Conservation (phyloP, 2,888 invertebrate species). For the Sesamia inferens region DNA sequence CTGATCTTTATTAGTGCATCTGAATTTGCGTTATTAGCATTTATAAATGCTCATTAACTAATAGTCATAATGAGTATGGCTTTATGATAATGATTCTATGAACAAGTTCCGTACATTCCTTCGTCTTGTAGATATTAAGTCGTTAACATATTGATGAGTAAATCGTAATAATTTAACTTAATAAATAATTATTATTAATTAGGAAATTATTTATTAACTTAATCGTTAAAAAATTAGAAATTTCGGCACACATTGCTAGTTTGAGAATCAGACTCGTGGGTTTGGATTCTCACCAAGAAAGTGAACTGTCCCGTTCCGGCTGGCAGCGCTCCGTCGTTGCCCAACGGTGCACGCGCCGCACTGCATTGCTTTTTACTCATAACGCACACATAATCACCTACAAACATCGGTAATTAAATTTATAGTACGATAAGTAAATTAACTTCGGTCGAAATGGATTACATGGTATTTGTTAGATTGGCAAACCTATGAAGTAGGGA, state of each 20-base stretch:
- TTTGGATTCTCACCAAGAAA: slow-evolving; percentile 81
- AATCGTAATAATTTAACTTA: slow-evolving; percentile 1
- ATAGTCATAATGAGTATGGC: slow-evolving; percentile 13
- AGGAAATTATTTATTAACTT: neutral
- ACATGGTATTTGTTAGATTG: slow-evolving; percentile 16
- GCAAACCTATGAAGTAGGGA: neutral
- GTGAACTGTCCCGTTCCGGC: slow-evolving; percentile 81
- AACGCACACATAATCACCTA: slow-evolving; percentile 57
- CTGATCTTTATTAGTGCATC: slow-evolving; percentile 31
- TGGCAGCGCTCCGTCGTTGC: slow-evolving; percentile 72
- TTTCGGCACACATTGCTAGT: slow-evolving; percentile 17
- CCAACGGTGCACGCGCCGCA: slow-evolving; percentile 65
- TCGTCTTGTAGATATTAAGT: slow-evolving; percentile 12
- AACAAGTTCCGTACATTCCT: slow-evolving; percentile 6
- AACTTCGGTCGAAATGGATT: slow-evolving; percentile 35
- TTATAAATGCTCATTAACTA: slow-evolving; percentile 21
- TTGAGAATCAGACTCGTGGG: slow-evolving; percentile 29
- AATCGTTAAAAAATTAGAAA: slow-evolving; percentile 19
- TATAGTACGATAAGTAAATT: slow-evolving; percentile 26
- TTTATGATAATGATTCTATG: slow-evolving; percentile 30
- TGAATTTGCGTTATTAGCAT: slow-evolving; percentile 40
- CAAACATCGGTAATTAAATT: slow-evolving; percentile 47
- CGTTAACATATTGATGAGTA: slow-evolving; percentile 21
- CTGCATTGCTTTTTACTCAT: slow-evolving; percentile 47
- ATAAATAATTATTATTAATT: neutral